Evolutionary conservation across 2,113 vertebrate genomes (phyloP).

Genomic region (Struthidea cinerea): DNA sequence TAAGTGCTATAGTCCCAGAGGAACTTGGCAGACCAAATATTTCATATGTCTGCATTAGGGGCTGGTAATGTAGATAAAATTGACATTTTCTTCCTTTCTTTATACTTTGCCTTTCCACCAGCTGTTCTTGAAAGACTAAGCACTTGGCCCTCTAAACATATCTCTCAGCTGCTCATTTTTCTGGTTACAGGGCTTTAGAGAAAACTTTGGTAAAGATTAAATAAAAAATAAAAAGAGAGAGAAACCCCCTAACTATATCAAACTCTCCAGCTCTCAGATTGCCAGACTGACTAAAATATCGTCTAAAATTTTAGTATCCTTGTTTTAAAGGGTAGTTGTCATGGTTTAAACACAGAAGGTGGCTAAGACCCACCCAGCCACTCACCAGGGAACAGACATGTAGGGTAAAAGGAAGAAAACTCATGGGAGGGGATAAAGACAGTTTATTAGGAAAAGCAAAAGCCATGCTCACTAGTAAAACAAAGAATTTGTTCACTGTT

Average conservation of each 20-base stretch:
- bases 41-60: not conserved
- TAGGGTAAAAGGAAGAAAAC: not conserved
- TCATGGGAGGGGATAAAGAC: not conserved
- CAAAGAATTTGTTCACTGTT: rapidly evolving
- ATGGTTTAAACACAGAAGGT: not conserved
- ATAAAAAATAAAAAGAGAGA: not conserved
- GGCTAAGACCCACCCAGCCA: not conserved
- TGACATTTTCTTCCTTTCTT: not conserved
- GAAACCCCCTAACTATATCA: not conserved
- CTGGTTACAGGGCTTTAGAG: not conserved
- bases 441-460: not conserved
- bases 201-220: not conserved
- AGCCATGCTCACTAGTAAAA: rapidly evolving
- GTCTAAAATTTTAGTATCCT: not conserved
- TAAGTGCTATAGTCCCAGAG: not conserved
- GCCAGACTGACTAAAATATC: not conserved
- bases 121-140: not conserved
- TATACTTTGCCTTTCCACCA: not conserved
- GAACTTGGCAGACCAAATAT: not conserved
- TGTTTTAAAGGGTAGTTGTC: not conserved
- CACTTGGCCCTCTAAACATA: not conserved
- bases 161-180: not conserved
- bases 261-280: not conserved
- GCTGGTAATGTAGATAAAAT: not conserved
- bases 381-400: not conserved